These are phyloP conservation scores for Cottus gobio DNA, from an alignment of 2,113 vertebrate genomes.

Conservation along the genomic window DNA sequence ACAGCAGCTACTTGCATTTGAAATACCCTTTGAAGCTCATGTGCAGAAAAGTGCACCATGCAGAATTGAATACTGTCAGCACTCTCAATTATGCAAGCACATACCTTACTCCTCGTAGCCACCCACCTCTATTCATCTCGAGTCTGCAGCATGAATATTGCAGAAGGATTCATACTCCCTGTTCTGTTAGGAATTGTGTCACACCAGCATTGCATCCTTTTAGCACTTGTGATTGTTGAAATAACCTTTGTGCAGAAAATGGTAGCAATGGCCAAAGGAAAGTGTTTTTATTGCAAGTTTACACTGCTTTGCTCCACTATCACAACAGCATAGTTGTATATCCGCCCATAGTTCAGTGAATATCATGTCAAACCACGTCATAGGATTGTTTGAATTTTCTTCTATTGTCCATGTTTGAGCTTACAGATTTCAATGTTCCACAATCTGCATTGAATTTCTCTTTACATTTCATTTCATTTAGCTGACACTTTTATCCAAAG, in stretches of 20 bases:
- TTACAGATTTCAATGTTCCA: not conserved
- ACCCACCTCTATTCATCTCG: slow-evolving; percentile 52
- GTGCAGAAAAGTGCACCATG: slow-evolving; percentile 31
- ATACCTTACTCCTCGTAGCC: slow-evolving; percentile 44
- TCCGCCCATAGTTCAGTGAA: not conserved
- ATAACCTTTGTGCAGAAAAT: slow-evolving; percentile 12
- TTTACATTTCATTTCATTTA: too few relatives aligned
- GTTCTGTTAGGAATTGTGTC: slow-evolving; percentile 55
- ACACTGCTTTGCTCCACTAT: not conserved
- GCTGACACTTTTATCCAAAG: too few relatives aligned
- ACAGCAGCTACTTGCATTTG: slow-evolving; percentile 28
- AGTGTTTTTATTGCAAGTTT: slow-evolving; percentile 12
- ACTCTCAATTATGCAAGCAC: slow-evolving; percentile 64
- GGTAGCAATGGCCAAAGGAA: slow-evolving; percentile 1
- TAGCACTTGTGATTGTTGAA: slow-evolving; percentile 17
- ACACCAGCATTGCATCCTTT: slow-evolving; percentile 38
- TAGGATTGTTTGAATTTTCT: not conserved
- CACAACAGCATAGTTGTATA: slow-evolving; percentile 7
- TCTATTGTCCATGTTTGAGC: not conserved
- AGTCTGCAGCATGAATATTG: slow-evolving; percentile 64
- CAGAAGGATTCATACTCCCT: slow-evolving; percentile 43
- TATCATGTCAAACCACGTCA: not conserved
- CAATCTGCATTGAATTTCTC: not conserved
- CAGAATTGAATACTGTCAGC: slow-evolving; percentile 65
- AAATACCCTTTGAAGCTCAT: slow-evolving; percentile 51